Evolutionary conservation across 2,113 vertebrate species (phyloP).

Genomic region (Planiliza haematocheilus): DNA sequence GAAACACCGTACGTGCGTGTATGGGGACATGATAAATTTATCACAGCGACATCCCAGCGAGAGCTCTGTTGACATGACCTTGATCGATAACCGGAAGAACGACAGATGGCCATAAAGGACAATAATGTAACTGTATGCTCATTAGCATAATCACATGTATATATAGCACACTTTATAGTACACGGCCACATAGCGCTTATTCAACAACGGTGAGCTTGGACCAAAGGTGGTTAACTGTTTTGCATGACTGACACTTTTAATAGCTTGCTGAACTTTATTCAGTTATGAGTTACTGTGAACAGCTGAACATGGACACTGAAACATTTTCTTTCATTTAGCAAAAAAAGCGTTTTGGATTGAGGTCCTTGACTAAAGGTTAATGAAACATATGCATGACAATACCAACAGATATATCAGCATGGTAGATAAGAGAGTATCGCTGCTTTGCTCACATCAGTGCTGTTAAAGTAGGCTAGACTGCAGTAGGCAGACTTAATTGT

Average conservation of each 20-base stretch:
- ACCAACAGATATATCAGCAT: neutral
- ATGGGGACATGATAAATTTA: conserved; percentile 71
- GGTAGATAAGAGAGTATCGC: too few relatives aligned
- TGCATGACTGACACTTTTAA: conserved; percentile 23
- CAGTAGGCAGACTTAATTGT: too few relatives aligned
- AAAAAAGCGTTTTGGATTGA: neutral
- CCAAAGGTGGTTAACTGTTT: conserved; percentile 53
- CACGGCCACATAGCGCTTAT: conserved; percentile 46
- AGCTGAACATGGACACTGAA: neutral
- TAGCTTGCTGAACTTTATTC: too few relatives aligned
- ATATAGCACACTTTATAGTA: conserved; percentile 45
- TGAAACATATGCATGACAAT: neutral
- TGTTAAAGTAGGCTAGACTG: too few relatives aligned
- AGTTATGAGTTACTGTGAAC: too few relatives aligned
- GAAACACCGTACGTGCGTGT: conserved; percentile 54
- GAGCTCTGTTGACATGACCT: conserved; percentile 71
- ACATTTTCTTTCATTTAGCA: neutral
- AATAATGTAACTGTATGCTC: conserved; percentile 75
- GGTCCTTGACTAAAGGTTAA: conserved; percentile 5
- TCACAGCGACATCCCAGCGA: conserved; percentile 63
- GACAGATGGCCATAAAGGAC: conserved; percentile 83
- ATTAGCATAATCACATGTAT: conserved; percentile 78
- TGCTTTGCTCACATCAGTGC: neutral
- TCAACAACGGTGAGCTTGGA: conserved; percentile 33
- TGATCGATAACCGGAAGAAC: conserved; percentile 75